Conservation (phyloP, 1,140 invertebrate species). For the Rhagoletis pomonella region DNA sequence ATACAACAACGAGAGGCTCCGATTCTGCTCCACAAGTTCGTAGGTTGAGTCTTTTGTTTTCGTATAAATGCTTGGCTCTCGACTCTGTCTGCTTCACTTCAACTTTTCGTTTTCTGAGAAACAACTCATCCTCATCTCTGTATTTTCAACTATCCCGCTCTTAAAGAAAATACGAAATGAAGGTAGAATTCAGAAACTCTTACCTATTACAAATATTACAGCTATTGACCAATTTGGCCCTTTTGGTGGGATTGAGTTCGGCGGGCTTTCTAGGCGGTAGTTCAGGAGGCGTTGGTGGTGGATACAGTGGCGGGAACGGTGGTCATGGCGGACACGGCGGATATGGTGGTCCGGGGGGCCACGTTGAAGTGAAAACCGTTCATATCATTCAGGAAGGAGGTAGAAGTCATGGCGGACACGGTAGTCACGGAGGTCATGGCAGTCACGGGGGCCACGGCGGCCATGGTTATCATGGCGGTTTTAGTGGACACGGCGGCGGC, state of each 20-base stretch:
- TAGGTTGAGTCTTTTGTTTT: conserved; percentile 5
- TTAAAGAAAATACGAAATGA: conserved; percentile 13
- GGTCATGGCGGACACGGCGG: conserved; percentile 59
- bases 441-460: conserved; percentile 60
- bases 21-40: neutral
- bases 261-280: conserved; percentile 65
- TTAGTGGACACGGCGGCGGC: neutral
- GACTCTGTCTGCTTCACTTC: conserved; percentile 8
- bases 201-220: neutral
- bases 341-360: conserved; percentile 57
- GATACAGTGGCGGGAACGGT: conserved; percentile 59
- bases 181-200: neutral
- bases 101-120: neutral
- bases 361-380: conserved; percentile 56
- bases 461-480: conserved; percentile 42
- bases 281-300: conserved; percentile 59
- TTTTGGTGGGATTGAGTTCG: conserved; percentile 67
- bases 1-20: neutral
- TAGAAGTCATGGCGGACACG: conserved; percentile 59
- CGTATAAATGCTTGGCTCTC: conserved; percentile 21
- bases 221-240: conserved; percentile 57
- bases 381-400: conserved; percentile 56
- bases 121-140: neutral
- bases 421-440: conserved; percentile 61
- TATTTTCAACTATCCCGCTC: neutral